Conservation (phyloP, 1,140 invertebrate genomes). For the Reticulitermes speratus region DNA sequence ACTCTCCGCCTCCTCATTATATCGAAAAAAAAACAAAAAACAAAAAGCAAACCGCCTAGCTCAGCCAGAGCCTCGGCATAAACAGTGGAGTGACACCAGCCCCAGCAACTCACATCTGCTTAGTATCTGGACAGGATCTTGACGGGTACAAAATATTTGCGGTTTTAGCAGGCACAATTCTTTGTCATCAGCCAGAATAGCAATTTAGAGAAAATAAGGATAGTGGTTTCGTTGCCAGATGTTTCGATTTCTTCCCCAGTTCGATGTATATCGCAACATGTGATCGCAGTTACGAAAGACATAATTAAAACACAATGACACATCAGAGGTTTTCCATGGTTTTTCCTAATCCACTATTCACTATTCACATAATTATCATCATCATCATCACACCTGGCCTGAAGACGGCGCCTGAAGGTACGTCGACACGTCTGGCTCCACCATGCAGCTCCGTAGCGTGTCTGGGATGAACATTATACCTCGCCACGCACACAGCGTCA, state of each 20-base stretch:
- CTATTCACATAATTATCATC: not conserved
- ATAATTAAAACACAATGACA: too few relatives aligned
- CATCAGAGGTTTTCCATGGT: too few relatives aligned
- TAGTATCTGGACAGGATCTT: not conserved
- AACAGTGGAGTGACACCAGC: not conserved
- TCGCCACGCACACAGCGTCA: slow-evolving; percentile 39
- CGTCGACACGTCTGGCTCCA: slow-evolving; percentile 78
- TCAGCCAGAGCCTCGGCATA: not conserved
- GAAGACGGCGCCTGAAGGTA: slow-evolving; percentile 78
- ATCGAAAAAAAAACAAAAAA: not conserved
- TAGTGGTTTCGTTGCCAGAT: too few relatives aligned
- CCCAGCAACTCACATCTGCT: not conserved
- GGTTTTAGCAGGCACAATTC: too few relatives aligned
- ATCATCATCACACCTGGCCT: slow-evolving; percentile 64
- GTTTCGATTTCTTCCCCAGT: too few relatives aligned
- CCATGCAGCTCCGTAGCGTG: slow-evolving; percentile 76
- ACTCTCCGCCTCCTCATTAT: slow-evolving; percentile 7
- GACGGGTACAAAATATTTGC: too few relatives aligned
- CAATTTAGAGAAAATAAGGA: too few relatives aligned
- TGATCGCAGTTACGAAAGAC: too few relatives aligned
- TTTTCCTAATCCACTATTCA: not conserved
- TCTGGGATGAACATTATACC: slow-evolving; percentile 78
- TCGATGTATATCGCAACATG: too few relatives aligned
- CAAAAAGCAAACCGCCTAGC: not conserved
- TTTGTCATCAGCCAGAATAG: too few relatives aligned